A percentile compares a stretch with the other conserved stretches of the same genome.
These are phyloP conservation scores for Drosophila kepulauana DNA, from an alignment of 1,140 invertebrate species.

Conservation along the genomic window DNA sequence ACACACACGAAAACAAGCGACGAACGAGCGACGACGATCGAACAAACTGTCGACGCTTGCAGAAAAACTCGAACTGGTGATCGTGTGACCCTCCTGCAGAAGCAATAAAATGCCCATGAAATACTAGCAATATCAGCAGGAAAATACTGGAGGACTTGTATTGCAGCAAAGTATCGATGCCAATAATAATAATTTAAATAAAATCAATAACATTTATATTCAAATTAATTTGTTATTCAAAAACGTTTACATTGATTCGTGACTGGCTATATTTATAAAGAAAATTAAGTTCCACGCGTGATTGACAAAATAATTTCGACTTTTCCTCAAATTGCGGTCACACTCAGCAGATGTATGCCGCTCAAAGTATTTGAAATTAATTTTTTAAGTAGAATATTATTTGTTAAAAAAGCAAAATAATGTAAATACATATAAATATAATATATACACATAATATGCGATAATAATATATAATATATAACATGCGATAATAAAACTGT, in stretches of 20 bases:
- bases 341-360: no score
- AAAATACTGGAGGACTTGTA: conserved; percentile 3
- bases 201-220: not conserved
- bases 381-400: no score
- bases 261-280: no score
- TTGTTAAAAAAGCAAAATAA: not conserved
- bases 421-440: not conserved
- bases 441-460: no score
- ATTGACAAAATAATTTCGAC: no score
- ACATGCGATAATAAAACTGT: not conserved
- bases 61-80: conserved; percentile 30
- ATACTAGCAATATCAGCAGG: conserved; percentile 1
- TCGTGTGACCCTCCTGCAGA: conserved; percentile 31
- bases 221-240: no score
- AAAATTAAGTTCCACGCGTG: no score
- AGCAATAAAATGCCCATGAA: conserved; percentile 7
- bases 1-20: not conserved
- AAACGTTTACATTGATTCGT: no score
- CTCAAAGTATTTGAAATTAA: no score
- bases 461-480: no score
- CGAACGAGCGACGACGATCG: not conserved
- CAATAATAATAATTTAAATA: not conserved
- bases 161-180: not conserved
- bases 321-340: no score
- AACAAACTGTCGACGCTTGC: conserved; percentile 12